Base-by-base conservation (phyloP, 1,140 invertebrate species). In the Temnothorax nylanderi region DNA sequence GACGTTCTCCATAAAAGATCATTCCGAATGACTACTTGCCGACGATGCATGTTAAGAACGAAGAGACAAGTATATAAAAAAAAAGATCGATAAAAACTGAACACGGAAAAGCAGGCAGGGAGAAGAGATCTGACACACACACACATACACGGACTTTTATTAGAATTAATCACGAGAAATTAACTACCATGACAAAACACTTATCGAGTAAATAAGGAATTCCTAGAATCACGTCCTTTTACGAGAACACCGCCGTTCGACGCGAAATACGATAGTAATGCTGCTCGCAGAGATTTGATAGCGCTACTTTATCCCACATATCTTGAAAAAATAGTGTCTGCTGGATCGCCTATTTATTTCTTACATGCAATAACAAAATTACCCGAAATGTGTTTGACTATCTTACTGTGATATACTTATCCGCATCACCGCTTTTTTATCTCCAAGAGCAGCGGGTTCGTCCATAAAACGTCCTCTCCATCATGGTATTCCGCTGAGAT, bases 1-100 rank as follows among this genome's bases (percentile, higher is more conserved):
- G 82, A 97, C 97, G 88, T 97, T 98, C 94, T 95, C 95, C 51
- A 96, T 97, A 91, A 96, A 96, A 91, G 93, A 96, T 88, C 94
- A 95, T 87, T 93, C 93, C 67, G 96, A 96, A 94, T 97, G 96
- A 96, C 96, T 96, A 94, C 95, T 96, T 95, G 96, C 95, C 93
- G 96, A 96, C 96, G 96, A 95, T 95, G 93, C 92, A 91, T 95
- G 95, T 88, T 95, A 94, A 93, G 93, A 94, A 95, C 89, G 92
- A 93, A 95, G 91, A 90, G 75, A 81, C 37, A 44, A 37, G 34
- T 37, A 10, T 44, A 51, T 44, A 64, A 87, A 65, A 72, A 77
- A 78, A 87, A 54, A 85, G 37, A 56, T 51, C n/a, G 74, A 76
- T 58, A 89, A 77, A 87, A 89, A 72, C 60, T 49, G n/a, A 26